A percentile compares a stretch with the other conserved stretches of the same genome.
These are phyloP conservation scores for Anhinga anhinga DNA, from an alignment of 2,113 vertebrate species.

Conservation along the genomic window DNA sequence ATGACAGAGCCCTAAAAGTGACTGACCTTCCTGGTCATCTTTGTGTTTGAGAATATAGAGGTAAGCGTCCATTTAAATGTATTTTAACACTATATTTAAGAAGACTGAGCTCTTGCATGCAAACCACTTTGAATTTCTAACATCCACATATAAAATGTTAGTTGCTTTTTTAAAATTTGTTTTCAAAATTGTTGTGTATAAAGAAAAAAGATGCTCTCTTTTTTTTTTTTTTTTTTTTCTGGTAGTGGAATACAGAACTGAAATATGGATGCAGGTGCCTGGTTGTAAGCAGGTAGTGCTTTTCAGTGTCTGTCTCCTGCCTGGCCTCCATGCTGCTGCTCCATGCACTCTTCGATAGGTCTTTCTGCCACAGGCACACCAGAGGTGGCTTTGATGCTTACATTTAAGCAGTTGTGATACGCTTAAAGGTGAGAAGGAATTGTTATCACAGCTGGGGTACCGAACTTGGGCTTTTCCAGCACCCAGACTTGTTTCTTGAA, in stretches of 20 bases:
- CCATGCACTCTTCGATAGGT: rapidly evolving
- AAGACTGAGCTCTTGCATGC: not conserved
- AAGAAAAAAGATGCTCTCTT: not conserved
- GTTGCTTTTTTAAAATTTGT: not conserved
- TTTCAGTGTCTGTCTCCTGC: not conserved
- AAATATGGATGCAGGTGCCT: not conserved
- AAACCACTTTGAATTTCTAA: not conserved
- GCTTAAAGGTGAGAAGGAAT: not conserved
- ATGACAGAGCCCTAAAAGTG: not conserved
- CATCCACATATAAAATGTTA: rapidly evolving
- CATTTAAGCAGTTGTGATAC: rapidly evolving
- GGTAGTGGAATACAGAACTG: not conserved
- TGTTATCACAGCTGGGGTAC: not conserved
- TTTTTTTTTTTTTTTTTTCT: too few relatives aligned
- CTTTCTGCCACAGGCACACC: not conserved
- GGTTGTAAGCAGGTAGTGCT: not conserved
- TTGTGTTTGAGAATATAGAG: not conserved
- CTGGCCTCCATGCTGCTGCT: not conserved
- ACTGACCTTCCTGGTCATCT: not conserved
- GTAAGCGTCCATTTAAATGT: not conserved
- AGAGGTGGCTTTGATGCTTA: not conserved
- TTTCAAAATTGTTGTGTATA: too few relatives aligned
- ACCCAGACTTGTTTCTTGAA: rapidly evolving
- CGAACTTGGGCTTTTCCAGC: rapidly evolving
- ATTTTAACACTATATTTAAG: not conserved